Base-by-base conservation (phyloP, 2,888 invertebrate species). In the Lysandra coridon region DNA sequence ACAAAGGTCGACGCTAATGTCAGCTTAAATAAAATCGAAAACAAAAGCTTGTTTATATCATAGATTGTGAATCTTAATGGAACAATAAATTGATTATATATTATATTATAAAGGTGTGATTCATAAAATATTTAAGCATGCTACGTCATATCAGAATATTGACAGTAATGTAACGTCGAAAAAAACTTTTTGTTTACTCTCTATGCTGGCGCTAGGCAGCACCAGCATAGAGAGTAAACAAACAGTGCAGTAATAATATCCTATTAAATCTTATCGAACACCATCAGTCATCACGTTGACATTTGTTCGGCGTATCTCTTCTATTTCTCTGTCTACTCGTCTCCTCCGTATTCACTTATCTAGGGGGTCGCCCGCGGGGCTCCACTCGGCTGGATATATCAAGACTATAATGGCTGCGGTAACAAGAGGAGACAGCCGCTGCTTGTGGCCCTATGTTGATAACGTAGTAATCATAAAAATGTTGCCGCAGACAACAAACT, bases 311-410 rank as follows among this genome's bases (percentile, higher is more conserved):
- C 7, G 62, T 64, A 7, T 64, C 64, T 23, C 4, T 64, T 64
- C 64, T 64, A 30, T 10, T 23, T 10, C n/a, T 2, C 5, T 30
- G 2, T 30, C 23, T 64, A 64, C 12, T 30, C 64, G 30, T 64
- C 3, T 64, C 64, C 49, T 17, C 44, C 74, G 44, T 74, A 74
- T 74, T 74, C 74, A 74, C 23, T 74, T 44, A 74, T 74, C 23
- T 23, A 74, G 12, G 74, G 49, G 74, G 44, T 10, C 44, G 23
- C 44, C 74, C n/a, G 74, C 74, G 44, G 74, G 40, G 64, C 44
- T 74, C 49, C 44, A 74, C 74, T 74, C 12, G n/a, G 44, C 74
- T 64, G 74, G 74, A 44, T 44, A 74, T 44, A 44, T 74, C 74
- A n/a, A 44, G 74, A 74, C 74, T 44, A 74, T 74, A 74, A 74